Conservation (phyloP, 2,888 invertebrate species). For the Heteropelma amictum region DNA sequence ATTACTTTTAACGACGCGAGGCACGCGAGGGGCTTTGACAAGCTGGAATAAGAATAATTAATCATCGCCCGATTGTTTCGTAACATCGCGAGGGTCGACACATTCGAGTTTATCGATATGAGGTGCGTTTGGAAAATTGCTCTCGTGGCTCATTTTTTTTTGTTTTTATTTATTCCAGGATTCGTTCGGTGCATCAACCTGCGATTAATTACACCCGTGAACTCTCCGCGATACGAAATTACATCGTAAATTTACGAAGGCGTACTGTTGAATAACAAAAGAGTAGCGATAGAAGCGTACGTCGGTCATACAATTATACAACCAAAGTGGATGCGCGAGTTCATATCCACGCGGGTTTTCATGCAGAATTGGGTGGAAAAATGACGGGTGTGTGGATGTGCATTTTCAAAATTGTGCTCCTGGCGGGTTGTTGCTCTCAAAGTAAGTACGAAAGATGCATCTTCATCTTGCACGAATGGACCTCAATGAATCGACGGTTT, state of each 20-base stretch:
- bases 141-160: not conserved
- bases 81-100: too few species aligned
- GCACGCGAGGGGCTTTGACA: too few species aligned
- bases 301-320: slow-evolving; percentile 19
- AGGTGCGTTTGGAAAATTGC: too few species aligned
- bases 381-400: slow-evolving; percentile 38
- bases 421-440: not conserved
- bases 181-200: slow-evolving; percentile 22
- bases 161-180: slow-evolving; percentile 16
- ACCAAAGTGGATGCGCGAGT: not conserved
- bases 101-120: too few species aligned
- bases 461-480: not conserved
- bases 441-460: slow-evolving; percentile 19
- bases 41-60: too few species aligned
- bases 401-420: slow-evolving; percentile 19
- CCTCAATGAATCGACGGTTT: not conserved
- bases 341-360: slow-evolving; percentile 1
- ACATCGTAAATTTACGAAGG: slow-evolving; percentile 39
- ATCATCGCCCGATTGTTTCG: slow-evolving; percentile 12
- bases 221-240: slow-evolving; percentile 22
- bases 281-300: slow-evolving; percentile 1
- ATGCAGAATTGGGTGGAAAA: slow-evolving; percentile 14
- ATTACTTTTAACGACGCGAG: too few species aligned
- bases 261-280: slow-evolving; percentile 47
- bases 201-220: slow-evolving; percentile 1